These are phyloP conservation scores for Drosophila lowei DNA, from an alignment of 1,140 invertebrate species.

Conservation along the genomic window DNA sequence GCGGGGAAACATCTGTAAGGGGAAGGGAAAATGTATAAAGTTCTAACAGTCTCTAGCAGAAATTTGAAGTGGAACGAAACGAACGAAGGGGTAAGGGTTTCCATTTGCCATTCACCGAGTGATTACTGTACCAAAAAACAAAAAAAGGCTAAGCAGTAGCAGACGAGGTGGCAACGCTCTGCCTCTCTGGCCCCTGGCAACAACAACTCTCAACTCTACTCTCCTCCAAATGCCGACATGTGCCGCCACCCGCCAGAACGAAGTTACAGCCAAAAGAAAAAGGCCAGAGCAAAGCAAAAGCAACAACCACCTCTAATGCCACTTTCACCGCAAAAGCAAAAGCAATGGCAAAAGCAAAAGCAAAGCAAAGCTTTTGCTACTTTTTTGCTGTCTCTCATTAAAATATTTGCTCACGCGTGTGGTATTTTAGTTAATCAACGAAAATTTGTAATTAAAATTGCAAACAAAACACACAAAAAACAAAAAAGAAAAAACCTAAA, in stretches of 20 bases:
- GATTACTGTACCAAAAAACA: too few species aligned
- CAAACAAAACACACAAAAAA: conserved; percentile 5
- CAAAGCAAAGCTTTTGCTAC: neutral
- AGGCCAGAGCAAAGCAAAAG: neutral
- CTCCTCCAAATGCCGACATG: too few species aligned
- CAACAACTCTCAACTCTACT: neutral
- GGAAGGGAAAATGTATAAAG: too few species aligned
- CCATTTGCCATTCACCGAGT: too few species aligned
- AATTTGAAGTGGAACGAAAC: too few species aligned
- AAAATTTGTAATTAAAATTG: conserved; percentile 40
- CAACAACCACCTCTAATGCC: conserved; percentile 25
- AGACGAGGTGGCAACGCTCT: too few species aligned
- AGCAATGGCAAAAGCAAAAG: neutral
- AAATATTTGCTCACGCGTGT: conserved; percentile 30
- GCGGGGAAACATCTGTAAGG: too few species aligned
- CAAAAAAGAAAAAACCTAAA: conserved; percentile 7
- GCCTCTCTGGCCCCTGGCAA: neutral
- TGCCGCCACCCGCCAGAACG: too few species aligned
- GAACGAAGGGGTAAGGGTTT: too few species aligned
- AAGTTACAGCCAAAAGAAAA: conserved; percentile 15
- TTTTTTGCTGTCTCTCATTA: conserved; percentile 11
- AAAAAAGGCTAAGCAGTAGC: too few species aligned
- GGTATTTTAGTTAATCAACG: conserved; percentile 36
- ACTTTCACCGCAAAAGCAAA: conserved; percentile 39
- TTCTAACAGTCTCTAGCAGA: too few species aligned